A percentile compares a stretch with the other conserved stretches of the same genome.
Evolutionary conservation across 2,113 vertebrate genomes (phyloP).

Genomic region (Burhinus oedicnemus): DNA sequence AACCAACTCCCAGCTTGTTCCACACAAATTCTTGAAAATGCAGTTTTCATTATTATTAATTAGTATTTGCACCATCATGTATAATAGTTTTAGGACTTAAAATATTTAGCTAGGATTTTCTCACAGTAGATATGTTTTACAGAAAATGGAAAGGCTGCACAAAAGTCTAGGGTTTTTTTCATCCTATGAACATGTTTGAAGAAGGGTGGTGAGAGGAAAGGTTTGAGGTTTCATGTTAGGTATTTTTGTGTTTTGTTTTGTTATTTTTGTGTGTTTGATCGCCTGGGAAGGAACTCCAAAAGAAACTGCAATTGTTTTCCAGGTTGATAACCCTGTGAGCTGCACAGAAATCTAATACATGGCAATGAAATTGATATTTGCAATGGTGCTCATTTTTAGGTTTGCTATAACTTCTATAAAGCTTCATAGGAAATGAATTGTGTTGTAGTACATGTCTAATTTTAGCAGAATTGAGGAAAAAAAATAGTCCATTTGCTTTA

Average conservation of each 20-base stretch:
- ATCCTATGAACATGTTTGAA: background rate
- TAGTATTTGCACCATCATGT: background rate
- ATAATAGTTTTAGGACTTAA: background rate
- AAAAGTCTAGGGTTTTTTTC: background rate
- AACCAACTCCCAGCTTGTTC: background rate
- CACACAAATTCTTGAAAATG: background rate
- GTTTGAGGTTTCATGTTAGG: rapidly evolving
- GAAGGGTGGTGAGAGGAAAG: background rate
- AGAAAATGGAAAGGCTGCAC: background rate
- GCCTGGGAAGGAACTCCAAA: background rate
- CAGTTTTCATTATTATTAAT: background rate
- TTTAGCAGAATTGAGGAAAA: background rate
- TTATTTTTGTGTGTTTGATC: background rate
- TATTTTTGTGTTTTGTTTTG: background rate
- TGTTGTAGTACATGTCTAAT: background rate
- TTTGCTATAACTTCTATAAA: background rate
- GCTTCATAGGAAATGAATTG: background rate
- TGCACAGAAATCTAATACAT: background rate
- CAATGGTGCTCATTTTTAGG: background rate
- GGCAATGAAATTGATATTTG: background rate
- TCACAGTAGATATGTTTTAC: background rate
- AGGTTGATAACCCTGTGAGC: background rate
- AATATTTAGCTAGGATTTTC: background rate
- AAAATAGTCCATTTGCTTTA: background rate
- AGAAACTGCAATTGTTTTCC: background rate